phyloP scores from a whole-genome alignment of 1,140 invertebrate species.

The Portunus trituberculatus region DNA sequence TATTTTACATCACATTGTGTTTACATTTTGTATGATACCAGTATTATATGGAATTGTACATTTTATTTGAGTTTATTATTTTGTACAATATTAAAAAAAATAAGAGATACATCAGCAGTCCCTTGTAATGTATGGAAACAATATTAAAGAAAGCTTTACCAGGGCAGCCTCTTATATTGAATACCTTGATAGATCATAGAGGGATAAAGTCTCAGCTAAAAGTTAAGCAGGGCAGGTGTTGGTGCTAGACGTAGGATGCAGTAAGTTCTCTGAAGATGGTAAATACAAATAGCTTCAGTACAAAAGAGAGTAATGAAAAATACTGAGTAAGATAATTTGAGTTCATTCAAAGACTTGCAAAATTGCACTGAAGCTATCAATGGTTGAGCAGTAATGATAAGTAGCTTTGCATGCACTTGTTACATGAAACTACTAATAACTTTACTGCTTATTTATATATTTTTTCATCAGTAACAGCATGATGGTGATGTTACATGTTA shows the following conservation, averaged over 20 bases:
- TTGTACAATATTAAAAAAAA: background rate
- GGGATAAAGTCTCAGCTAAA: background rate
- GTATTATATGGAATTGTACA: background rate
- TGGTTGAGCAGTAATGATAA: background rate
- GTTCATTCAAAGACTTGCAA: background rate
- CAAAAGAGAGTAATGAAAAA: background rate
- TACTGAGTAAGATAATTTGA: background rate
- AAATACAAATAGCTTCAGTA: background rate
- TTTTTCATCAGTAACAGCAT: background rate
- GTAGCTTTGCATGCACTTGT: background rate
- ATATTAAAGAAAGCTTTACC: constrained; percentile 35
- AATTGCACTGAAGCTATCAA: background rate
- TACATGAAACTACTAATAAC: too few species aligned
- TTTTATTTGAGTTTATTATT: background rate
- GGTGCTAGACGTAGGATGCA: background rate
- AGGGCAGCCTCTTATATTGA: constrained; percentile 34
- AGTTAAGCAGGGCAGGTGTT: background rate
- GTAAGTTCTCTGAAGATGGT: background rate
- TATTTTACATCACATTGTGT: background rate
- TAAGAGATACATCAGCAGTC: constrained; percentile 4
- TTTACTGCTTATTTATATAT: background rate
- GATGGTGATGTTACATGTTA: background rate
- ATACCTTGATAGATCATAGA: constrained; percentile 9
- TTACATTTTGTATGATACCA: background rate
- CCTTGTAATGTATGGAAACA: background rate